phyloP scores from a whole-genome alignment of 2,113 vertebrate genomes.

The Hydrolagus affinis region DNA sequence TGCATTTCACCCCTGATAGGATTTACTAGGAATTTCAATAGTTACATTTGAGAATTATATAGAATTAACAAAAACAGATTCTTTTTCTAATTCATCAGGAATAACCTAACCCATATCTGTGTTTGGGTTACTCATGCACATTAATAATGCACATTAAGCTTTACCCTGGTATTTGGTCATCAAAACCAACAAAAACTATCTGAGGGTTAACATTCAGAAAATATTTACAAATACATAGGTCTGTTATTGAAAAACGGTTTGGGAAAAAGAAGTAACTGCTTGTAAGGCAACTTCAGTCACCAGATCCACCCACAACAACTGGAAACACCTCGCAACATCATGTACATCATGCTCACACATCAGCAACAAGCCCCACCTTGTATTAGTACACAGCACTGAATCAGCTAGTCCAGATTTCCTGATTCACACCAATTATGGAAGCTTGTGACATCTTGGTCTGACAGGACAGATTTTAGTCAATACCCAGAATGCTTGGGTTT shows the following conservation, averaged over 20 bases:
- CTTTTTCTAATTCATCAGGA: too few relatives aligned
- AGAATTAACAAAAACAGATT: neutral
- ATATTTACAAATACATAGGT: neutral
- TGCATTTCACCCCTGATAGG: conserved; percentile 16
- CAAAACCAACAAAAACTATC: neutral
- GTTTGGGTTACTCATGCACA: too few relatives aligned
- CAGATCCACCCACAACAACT: neutral
- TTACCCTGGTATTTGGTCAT: neutral
- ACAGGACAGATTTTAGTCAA: neutral
- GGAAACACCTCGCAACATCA: neutral
- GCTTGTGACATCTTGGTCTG: neutral
- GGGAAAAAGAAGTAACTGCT: neutral
- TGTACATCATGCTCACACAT: neutral
- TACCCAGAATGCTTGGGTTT: neutral
- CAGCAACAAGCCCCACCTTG: neutral
- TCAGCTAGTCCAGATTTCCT: neutral
- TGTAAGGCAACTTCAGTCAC: neutral
- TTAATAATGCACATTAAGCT: too few relatives aligned
- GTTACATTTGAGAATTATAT: neutral
- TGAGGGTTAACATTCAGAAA: neutral
- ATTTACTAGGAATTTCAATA: conserved; percentile 17
- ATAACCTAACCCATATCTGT: neutral
- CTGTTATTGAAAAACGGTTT: neutral
- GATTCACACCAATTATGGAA: neutral
- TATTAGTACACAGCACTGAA: neutral